Evolutionary conservation across 2,888 invertebrate species (phyloP).

Genomic region (Andrena minutula): DNA sequence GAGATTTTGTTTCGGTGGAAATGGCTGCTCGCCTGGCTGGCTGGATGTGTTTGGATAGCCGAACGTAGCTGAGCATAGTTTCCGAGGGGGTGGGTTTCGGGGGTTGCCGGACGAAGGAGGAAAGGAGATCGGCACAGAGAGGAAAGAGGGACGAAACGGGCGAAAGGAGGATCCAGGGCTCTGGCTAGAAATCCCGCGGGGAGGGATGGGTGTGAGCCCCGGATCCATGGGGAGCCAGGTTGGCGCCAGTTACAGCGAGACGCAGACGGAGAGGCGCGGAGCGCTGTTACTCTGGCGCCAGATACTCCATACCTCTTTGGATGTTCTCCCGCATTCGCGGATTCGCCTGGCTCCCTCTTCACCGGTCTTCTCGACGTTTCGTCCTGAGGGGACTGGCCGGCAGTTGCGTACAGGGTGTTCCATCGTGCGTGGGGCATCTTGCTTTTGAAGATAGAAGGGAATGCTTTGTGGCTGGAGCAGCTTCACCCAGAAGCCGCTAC

Average conservation of each 20-base stretch:
- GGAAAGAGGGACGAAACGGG: constrained; percentile 8
- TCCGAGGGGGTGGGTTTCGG: neutral
- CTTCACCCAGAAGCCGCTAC: too few relatives aligned
- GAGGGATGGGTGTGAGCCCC: constrained; percentile 14
- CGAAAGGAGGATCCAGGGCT: constrained; percentile 23
- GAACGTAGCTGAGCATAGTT: constrained; percentile 13
- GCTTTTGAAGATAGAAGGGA: neutral
- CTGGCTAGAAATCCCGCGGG: constrained; percentile 32
- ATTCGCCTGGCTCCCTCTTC: constrained; percentile 13
- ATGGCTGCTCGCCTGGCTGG: constrained; percentile 26
- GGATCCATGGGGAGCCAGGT: constrained; percentile 67
- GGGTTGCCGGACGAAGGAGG: neutral
- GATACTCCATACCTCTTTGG: constrained; percentile 59
- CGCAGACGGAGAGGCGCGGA: constrained; percentile 77
- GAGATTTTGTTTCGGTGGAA: constrained; percentile 61
- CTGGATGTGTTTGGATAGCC: constrained; percentile 53
- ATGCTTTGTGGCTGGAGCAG: neutral
- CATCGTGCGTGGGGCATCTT: neutral
- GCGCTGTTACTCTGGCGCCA: constrained; percentile 76
- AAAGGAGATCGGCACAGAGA: neutral
- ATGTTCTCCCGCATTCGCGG: constrained; percentile 27
- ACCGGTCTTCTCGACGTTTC: constrained; percentile 32
- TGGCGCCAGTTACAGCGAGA: constrained; percentile 78
- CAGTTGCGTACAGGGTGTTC: constrained; percentile 13
- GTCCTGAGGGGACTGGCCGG: constrained; percentile 13